Percentiles rank a stretch among this genome's conserved stretches.
Evolutionary conservation across 2,113 vertebrate genomes (phyloP).

Genomic region (Sphaerodactylus townsendi): DNA sequence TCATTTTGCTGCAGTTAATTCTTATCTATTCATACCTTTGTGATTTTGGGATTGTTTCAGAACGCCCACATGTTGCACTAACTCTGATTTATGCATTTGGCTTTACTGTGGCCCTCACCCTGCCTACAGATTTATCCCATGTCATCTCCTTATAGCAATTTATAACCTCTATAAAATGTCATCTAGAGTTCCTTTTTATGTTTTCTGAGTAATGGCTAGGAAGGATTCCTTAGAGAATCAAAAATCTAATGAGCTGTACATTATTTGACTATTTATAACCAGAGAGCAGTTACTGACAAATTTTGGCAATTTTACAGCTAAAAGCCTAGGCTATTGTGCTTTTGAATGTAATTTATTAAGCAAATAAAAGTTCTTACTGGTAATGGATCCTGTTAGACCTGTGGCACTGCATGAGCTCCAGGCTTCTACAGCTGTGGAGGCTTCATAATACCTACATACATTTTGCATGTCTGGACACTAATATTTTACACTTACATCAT

Average conservation of each 20-base stretch:
- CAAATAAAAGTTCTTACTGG: slow-evolving; percentile 81
- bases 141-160: slow-evolving; percentile 83
- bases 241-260: slow-evolving; percentile 79
- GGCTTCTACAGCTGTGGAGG: slow-evolving; percentile 71
- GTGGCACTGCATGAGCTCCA: slow-evolving; percentile 63
- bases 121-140: slow-evolving; percentile 81
- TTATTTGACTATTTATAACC: slow-evolving; percentile 83
- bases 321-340: slow-evolving; percentile 79
- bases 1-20: slow-evolving; percentile 48
- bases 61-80: slow-evolving; percentile 59
- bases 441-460: slow-evolving; percentile 71
- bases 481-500: slow-evolving; percentile 87
- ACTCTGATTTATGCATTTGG: slow-evolving; percentile 75
- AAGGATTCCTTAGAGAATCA: slow-evolving; percentile 81
- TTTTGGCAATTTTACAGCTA: slow-evolving; percentile 84
- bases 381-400: slow-evolving; percentile 76
- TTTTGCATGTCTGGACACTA: slow-evolving; percentile 78
- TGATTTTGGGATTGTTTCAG: slow-evolving; percentile 65
- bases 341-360: slow-evolving; percentile 86
- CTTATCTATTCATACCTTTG: slow-evolving; percentile 53
- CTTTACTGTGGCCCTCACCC: slow-evolving; percentile 73
- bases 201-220: slow-evolving; percentile 79
- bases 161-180: slow-evolving; percentile 82
- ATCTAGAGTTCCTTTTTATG: slow-evolving; percentile 73
- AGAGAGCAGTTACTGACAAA: slow-evolving; percentile 80